Conservation (phyloP, 2,888 invertebrate species). For the Amblyteles armatorius region DNA sequence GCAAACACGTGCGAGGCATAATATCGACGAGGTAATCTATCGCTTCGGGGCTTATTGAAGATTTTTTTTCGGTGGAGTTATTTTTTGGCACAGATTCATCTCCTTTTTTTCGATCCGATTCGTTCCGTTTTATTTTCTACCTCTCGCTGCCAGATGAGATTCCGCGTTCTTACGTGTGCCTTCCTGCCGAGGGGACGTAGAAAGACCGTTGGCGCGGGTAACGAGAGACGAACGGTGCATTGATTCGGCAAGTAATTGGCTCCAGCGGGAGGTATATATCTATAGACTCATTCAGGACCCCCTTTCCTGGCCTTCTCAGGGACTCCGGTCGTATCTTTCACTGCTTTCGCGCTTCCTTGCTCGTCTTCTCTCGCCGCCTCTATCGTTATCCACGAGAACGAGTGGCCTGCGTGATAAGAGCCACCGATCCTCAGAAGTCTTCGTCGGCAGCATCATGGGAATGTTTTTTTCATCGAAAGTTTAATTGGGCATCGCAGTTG, state of each 20-base stretch:
- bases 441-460: conserved; percentile 5
- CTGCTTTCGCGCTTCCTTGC: conserved; percentile 37
- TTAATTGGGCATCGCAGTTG: conserved; percentile 43
- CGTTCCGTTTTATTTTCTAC: conserved; percentile 1
- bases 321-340: conserved; percentile 42
- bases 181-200: neutral
- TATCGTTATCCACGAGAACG: conserved; percentile 53
- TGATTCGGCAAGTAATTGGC: conserved; percentile 62
- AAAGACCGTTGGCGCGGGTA: conserved; percentile 2
- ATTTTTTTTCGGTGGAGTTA: conserved; percentile 15
- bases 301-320: conserved; percentile 23
- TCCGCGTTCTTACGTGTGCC: conserved; percentile 35
- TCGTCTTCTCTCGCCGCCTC: conserved; percentile 34
- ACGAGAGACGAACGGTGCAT: conserved; percentile 45
- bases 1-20: conserved; percentile 2
- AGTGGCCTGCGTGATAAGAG: conserved; percentile 50
- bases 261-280: conserved; percentile 27
- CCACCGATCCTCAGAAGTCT: conserved; percentile 4
- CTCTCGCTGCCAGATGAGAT: conserved; percentile 10
- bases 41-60: neutral
- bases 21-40: conserved; percentile 6
- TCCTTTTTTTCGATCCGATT: conserved; percentile 32
- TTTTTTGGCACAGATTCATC: conserved; percentile 40
- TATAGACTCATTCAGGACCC: conserved; percentile 27
- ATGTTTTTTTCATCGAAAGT: conserved; percentile 36